Base-by-base conservation (phyloP, 2,888 invertebrate species). In the Protonemura montana region DNA sequence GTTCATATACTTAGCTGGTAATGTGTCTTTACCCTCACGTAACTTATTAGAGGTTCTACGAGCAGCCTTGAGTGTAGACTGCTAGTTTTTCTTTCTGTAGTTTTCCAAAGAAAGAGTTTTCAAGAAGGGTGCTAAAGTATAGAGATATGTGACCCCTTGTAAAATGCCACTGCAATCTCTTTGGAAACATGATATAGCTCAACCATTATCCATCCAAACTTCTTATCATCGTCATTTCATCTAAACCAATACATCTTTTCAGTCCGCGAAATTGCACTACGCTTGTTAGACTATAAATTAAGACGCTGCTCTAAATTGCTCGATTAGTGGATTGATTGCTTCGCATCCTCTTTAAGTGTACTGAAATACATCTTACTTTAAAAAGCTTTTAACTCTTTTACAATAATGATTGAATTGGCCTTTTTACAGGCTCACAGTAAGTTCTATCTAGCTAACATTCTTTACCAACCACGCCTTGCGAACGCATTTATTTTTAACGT, bases 351-450 rank as follows among this genome's bases (percentile, higher is more conserved):
- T 59, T 59, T 59, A 59, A 59, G 59, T 59, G 59, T 59, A 59
- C 59, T 59, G 59, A 59, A 59, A 59, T 59, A 59, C 59, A 59
- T 59, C 59, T 59, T 59, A 59, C 59, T 59, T 59, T 78, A 78
- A 78, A 78, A 78, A 78, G 78, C 78, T 78, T 78, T 78, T 78
- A 78, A 78, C 26, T 16, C 28, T 78, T 78, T 78, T 27, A 28
- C 28, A 78, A 78, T 28, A 78, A 78, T 78, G 59, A 59, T 59
- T 59, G 59, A 59, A 59, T 59, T 59, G 59, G 59, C 59, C 59
- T 59, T 59, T 59, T 59, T 59, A 59, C 1, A 59, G 59, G 59
- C 59, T 7, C 1, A 21, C 59, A 59, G 59, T 21, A 59, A 59
- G 59, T 21, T 59, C 59, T 59, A 59, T n/a, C n/a, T 10, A 10